Percentiles rank a stretch among this genome's conserved stretches.
Evolutionary conservation across 2,113 vertebrate species (phyloP).

Genomic region (Sebastes fasciatus): DNA sequence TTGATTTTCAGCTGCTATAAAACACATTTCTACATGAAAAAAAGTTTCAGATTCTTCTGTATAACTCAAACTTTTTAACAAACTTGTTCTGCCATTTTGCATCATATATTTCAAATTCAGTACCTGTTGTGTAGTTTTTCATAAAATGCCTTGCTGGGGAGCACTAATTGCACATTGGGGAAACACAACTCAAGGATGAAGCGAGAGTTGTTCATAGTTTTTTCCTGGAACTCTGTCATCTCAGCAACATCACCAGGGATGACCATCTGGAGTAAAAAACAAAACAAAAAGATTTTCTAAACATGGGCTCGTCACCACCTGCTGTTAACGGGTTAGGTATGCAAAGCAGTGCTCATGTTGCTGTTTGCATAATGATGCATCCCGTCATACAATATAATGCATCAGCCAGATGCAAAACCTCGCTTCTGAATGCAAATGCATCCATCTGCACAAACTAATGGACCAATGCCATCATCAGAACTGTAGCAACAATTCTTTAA

Average conservation of each 20-base stretch:
- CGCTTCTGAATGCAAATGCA: slow-evolving; percentile 56
- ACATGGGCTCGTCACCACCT: neutral
- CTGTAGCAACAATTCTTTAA: neutral
- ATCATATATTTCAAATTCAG: slow-evolving; percentile 21
- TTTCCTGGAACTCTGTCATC: slow-evolving; percentile 98
- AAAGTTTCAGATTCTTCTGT: no score
- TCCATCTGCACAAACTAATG: slow-evolving; percentile 1
- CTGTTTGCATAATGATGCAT: slow-evolving; percentile 55
- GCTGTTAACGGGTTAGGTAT: slow-evolving; percentile 13
- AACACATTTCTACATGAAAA: neutral
- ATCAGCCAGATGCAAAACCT: slow-evolving; percentile 6
- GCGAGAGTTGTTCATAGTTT: slow-evolving; percentile 94
- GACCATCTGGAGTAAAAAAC: slow-evolving; percentile 89
- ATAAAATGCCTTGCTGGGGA: slow-evolving; percentile 94
- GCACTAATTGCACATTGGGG: slow-evolving; percentile 89
- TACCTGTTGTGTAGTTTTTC: slow-evolving; percentile 97
- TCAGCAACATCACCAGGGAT: slow-evolving; percentile 95
- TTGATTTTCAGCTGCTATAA: neutral
- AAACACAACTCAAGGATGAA: slow-evolving; percentile 92
- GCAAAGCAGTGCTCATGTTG: slow-evolving; percentile 29
- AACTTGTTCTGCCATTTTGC: neutral
- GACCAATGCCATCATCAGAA: neutral
- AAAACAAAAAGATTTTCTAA: neutral
- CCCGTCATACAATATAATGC: slow-evolving; percentile 11
- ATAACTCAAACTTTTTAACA: no score